Conservation (phyloP, 2,797 vertebrate species). For the Lateolabrax maculatus region DNA sequence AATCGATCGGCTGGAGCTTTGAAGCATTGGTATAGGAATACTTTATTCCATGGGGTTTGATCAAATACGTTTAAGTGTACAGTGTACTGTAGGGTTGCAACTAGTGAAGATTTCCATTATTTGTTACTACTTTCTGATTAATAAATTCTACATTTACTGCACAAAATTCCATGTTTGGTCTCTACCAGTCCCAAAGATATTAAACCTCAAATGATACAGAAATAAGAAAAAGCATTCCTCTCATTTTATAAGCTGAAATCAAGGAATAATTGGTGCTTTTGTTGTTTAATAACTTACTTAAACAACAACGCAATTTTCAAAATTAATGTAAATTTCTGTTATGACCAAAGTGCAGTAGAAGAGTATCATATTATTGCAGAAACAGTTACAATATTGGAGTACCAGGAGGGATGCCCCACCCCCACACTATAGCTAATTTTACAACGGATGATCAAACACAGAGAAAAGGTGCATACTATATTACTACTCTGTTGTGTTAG, state of each 20-base stretch:
- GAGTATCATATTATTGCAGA: slow-evolving; percentile 46
- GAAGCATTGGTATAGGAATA: neutral
- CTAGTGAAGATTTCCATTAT: neutral
- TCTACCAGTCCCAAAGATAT: neutral
- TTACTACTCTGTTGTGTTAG: too few species aligned
- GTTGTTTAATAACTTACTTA: neutral
- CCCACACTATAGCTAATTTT: slow-evolving; percentile 3
- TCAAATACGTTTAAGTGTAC: neutral
- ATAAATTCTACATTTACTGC: neutral
- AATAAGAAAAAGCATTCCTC: neutral
- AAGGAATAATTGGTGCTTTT: neutral
- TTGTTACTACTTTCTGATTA: neutral
- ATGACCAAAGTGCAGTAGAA: slow-evolving; percentile 32
- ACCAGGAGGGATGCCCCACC: slow-evolving; percentile 11
- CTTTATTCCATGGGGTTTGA: slow-evolving; percentile 2
- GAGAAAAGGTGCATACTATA: neutral
- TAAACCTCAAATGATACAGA: neutral
- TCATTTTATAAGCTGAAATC: neutral
- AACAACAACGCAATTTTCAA: neutral
- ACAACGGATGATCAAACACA: neutral
- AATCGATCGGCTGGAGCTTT: neutral
- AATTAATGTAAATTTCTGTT: neutral
- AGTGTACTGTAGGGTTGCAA: neutral
- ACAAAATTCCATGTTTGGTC: neutral
- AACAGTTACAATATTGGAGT: slow-evolving; percentile 32